Evolutionary conservation across 2,113 vertebrate genomes (phyloP).

Genomic region (Brachyhypopomus gauderio): DNA sequence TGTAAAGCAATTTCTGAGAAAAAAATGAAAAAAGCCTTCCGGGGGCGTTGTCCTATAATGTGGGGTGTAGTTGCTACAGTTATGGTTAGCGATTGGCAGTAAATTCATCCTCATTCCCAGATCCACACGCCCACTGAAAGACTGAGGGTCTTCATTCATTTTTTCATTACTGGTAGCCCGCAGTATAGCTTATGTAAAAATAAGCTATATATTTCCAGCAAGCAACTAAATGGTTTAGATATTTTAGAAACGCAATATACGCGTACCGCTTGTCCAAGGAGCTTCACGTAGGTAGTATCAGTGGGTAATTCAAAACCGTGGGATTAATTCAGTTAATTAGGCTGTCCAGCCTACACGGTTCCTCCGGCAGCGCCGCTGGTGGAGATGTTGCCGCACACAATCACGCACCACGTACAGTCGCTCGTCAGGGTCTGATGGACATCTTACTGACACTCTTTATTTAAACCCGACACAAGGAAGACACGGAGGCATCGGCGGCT

Average conservation of each 20-base stretch:
- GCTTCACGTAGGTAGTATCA: constrained; percentile 21
- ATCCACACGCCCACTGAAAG: constrained; percentile 28
- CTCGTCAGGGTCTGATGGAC: constrained; percentile 40
- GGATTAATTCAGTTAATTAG: constrained; percentile 19
- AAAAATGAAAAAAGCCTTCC: neutral
- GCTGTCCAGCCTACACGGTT: constrained; percentile 28
- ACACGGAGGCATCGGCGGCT: neutral
- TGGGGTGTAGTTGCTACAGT: constrained; percentile 23
- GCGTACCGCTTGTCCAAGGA: constrained; percentile 1
- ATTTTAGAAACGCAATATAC: neutral
- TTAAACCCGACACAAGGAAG: constrained; percentile 18
- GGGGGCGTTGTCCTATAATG: constrained; percentile 36
- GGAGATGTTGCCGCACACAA: constrained; percentile 32
- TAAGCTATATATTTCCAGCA: too few species aligned
- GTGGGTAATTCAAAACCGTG: constrained; percentile 25
- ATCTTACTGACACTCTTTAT: constrained; percentile 29
- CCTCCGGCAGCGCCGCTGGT: constrained; percentile 8
- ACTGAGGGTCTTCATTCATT: constrained; percentile 25
- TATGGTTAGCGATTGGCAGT: constrained; percentile 42
- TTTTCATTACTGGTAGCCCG: neutral
- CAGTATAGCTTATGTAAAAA: too few species aligned
- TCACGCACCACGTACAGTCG: constrained; percentile 30
- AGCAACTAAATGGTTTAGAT: too few species aligned
- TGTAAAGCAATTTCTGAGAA: neutral
- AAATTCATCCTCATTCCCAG: constrained; percentile 32